Conservation (phyloP, 1,140 invertebrate genomes). For the Aethina tumida region DNA sequence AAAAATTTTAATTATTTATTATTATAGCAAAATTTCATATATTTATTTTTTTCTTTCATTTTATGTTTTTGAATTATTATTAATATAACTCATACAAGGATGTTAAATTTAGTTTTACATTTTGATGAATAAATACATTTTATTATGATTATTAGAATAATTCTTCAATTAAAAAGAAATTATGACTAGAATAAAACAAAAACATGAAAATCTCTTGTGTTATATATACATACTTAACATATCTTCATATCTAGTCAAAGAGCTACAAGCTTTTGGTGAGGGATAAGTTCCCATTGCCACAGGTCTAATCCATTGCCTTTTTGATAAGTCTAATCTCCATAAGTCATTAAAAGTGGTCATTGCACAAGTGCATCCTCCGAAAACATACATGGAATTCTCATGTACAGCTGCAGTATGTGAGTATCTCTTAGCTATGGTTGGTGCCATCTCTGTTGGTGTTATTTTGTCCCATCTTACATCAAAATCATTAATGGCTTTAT, state of each 20-base stretch:
- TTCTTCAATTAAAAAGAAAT: too few species aligned
- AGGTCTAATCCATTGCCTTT: conserved; percentile 71
- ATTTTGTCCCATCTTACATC: conserved; percentile 58
- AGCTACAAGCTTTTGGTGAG: conserved; percentile 90
- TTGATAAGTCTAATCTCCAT: conserved; percentile 85
- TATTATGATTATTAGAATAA: too few species aligned
- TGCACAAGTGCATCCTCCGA: conserved; percentile 91
- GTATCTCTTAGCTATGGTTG: conserved; percentile 77
- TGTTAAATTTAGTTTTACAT: background rate
- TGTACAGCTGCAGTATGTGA: conserved; percentile 83
- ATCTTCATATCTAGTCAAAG: conserved; percentile 77
- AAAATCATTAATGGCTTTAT: conserved; percentile 56
- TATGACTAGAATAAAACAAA: conserved; percentile 1
- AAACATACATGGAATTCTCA: conserved; percentile 84
- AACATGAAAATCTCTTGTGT: conserved; percentile 3
- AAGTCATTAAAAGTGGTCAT: conserved; percentile 96
- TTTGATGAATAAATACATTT: too few species aligned
- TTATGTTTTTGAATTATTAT: conserved; percentile 1
- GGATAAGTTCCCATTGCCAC: conserved; percentile 83
- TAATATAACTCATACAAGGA: background rate
- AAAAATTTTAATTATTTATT: conserved; percentile 34
- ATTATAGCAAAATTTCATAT: background rate
- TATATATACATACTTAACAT: conserved; percentile 33
- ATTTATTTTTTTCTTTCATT: background rate
- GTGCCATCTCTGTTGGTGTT: conserved; percentile 42